Evolutionary conservation across 37 sponge, comb jelly and placozoan genomes (phyloP).

Genomic region (Ephydatia muelleri): DNA sequence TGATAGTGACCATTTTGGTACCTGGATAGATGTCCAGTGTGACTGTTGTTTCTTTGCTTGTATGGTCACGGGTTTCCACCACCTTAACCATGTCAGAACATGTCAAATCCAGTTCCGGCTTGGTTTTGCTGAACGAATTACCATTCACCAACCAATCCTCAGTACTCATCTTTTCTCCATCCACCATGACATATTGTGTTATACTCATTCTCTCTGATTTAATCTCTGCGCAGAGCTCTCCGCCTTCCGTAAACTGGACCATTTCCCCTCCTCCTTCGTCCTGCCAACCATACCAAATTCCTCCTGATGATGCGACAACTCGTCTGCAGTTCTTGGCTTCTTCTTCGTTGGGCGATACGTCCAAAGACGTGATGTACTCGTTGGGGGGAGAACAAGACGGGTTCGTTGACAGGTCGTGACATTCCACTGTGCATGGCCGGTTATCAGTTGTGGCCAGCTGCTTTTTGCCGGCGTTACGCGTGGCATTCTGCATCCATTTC

Average conservation of each 20-base stretch:
- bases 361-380: not conserved
- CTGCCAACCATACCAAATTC: not conserved
- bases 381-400: not conserved
- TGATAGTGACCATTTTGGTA: too few species aligned
- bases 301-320: not conserved
- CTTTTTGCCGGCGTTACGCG: not conserved
- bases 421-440: too few species aligned
- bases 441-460: not conserved
- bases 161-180: not conserved
- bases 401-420: too few species aligned
- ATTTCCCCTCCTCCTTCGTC: not conserved
- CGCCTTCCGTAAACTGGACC: not conserved
- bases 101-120: too few species aligned
- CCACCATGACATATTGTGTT: not conserved
- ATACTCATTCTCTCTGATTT: not conserved
- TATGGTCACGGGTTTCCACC: too few species aligned
- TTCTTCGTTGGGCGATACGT: not conserved
- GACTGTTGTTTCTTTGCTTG: too few species aligned
- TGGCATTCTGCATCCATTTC: constrained; percentile 37
- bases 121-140: too few species aligned
- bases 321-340: not conserved
- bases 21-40: too few species aligned
- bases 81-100: too few species aligned
- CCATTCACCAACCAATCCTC: too few species aligned
- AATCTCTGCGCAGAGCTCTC: not conserved